phyloP scores from a whole-genome alignment of 2,888 invertebrate genomes.

The Uloborus plumipes region DNA sequence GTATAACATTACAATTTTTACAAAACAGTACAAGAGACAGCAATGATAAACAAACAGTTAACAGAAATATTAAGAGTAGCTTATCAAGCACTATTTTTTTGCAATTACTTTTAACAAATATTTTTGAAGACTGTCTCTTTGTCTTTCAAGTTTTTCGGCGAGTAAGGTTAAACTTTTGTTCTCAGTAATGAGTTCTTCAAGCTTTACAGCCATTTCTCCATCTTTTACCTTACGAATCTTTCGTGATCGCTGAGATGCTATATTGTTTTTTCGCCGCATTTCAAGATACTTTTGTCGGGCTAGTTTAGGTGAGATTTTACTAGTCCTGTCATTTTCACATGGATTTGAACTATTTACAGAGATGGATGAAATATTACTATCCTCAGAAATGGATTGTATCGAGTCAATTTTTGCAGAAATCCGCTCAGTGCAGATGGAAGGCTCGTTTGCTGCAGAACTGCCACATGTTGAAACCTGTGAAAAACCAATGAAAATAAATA shows the following conservation, averaged over 20 bases:
- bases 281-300: slow-evolving; percentile 76
- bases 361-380: too few relatives aligned
- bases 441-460: too few relatives aligned
- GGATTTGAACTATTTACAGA: too few relatives aligned
- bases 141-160: slow-evolving; percentile 77
- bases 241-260: slow-evolving; percentile 82
- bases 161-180: slow-evolving; percentile 78
- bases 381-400: too few relatives aligned
- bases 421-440: too few relatives aligned
- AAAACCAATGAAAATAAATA: too few relatives aligned
- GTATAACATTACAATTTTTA: too few relatives aligned
- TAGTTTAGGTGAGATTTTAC: background rate
- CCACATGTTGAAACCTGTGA: too few relatives aligned
- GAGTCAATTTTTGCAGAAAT: too few relatives aligned
- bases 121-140: slow-evolving; percentile 40
- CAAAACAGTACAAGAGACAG: too few relatives aligned
- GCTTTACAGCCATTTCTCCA: slow-evolving; percentile 75
- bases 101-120: slow-evolving; percentile 17
- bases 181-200: slow-evolving; percentile 76
- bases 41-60: too few relatives aligned
- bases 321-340: too few relatives aligned
- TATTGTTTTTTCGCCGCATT: slow-evolving; percentile 83
- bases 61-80: background rate
- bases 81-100: slow-evolving; percentile 8
- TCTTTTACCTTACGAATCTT: slow-evolving; percentile 80